phyloP scores from a whole-genome alignment of 2,888 invertebrate genomes.

The Apotomis betuletana region DNA sequence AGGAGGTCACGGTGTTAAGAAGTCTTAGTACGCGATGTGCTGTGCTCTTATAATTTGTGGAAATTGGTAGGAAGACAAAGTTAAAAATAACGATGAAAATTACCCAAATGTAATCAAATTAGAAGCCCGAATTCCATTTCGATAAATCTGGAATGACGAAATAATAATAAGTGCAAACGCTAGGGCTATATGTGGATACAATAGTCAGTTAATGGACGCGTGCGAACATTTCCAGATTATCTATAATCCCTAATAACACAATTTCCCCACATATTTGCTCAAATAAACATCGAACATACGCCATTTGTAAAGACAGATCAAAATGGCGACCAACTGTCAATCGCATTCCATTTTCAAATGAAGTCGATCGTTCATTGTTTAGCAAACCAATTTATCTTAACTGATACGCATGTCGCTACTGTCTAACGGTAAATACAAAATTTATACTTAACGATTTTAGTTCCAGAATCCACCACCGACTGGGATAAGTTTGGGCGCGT shows the following conservation, averaged over 20 bases:
- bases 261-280: conserved; percentile 28
- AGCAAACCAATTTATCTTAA: not conserved
- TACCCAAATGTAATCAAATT: too few species aligned
- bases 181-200: not conserved
- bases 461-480: conserved; percentile 14
- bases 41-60: too few species aligned
- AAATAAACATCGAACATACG: conserved; percentile 22
- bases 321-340: conserved; percentile 34
- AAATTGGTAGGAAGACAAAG: too few species aligned
- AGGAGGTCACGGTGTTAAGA: too few species aligned
- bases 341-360: conserved; percentile 30
- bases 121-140: not conserved
- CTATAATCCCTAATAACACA: conserved; percentile 12
- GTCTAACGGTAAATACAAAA: not conserved
- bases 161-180: not conserved
- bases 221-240: conserved; percentile 13
- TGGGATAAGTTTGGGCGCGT: conserved; percentile 16
- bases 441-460: not conserved
- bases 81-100: too few species aligned
- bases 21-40: too few species aligned
- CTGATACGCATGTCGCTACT: not conserved
- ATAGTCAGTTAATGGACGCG: not conserved
- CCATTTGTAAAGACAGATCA: conserved; percentile 30
- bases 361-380: conserved; percentile 20
- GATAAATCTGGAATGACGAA: not conserved